phyloP scores from a whole-genome alignment of 2,888 invertebrate species.

The Venustoraphidia nigricollis region DNA sequence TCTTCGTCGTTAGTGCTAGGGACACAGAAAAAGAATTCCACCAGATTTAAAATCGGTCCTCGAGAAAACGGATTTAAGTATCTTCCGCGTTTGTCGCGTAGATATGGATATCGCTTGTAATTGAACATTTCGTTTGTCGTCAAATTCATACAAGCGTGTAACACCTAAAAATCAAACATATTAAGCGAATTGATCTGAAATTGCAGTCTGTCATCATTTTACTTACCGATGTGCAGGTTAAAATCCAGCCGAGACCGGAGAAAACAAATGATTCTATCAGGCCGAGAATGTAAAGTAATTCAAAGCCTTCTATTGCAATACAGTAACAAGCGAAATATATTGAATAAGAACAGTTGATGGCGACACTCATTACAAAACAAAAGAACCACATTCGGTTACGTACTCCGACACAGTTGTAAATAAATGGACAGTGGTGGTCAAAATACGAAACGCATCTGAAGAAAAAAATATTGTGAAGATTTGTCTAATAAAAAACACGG shows the following conservation, averaged over 20 bases:
- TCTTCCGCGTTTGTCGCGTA: conserved; percentile 74
- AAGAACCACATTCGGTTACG: conserved; percentile 90
- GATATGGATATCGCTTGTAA: conserved; percentile 78
- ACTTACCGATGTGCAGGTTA: conserved; percentile 76
- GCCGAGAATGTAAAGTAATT: conserved; percentile 69
- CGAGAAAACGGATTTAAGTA: conserved; percentile 88
- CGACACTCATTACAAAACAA: conserved; percentile 73
- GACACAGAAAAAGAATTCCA: conserved; percentile 80
- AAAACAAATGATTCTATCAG: conserved; percentile 70
- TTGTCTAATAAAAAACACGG: too few species aligned
- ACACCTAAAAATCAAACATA: conserved; percentile 42
- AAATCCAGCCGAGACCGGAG: conserved; percentile 73
- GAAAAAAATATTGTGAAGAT: too few species aligned
- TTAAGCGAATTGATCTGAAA: neutral
- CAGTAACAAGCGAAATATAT: conserved; percentile 80
- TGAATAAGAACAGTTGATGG: conserved; percentile 74
- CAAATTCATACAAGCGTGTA: conserved; percentile 84
- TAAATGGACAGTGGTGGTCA: conserved; percentile 91
- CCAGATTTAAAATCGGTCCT: conserved; percentile 69
- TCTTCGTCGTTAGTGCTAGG: conserved; percentile 67
- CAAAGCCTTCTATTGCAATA: conserved; percentile 71
- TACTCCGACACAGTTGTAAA: conserved; percentile 87
- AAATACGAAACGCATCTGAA: conserved; percentile 55
- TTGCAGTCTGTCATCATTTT: neutral
- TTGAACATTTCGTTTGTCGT: conserved; percentile 94